Conservation (phyloP, 2,797 vertebrate genomes). For the Alexandromys oeconomus region DNA sequence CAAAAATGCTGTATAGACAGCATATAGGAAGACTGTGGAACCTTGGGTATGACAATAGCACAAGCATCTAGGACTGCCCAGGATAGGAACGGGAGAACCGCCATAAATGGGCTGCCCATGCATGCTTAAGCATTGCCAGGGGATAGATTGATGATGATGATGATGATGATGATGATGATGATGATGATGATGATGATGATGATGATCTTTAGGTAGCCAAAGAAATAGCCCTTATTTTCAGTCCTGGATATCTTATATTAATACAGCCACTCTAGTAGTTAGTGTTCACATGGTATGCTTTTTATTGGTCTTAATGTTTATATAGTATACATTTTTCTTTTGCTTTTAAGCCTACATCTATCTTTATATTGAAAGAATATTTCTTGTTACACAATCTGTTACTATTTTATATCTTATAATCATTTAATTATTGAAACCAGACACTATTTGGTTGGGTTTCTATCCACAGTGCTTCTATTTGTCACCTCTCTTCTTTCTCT, state of each 20-base stretch:
- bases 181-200: too few species aligned
- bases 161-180: background rate
- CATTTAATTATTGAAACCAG: background rate
- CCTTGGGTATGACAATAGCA: too few species aligned
- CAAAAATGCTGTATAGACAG: too few species aligned
- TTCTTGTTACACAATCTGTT: slow-evolving; percentile 15
- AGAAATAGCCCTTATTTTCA: slow-evolving; percentile 1
- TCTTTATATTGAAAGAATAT: slow-evolving; percentile 8
- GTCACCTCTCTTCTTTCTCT: background rate
- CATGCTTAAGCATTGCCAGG: too few species aligned
- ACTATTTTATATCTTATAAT: background rate
- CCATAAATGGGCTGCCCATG: too few species aligned
- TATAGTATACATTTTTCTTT: background rate
- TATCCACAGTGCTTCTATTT: background rate
- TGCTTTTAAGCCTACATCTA: background rate
- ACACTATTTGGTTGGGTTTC: background rate
- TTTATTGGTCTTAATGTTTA: background rate
- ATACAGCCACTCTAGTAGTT: background rate
- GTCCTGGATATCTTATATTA: background rate
- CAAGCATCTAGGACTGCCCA: too few species aligned
- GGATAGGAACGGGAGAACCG: too few species aligned
- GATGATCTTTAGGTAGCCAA: slow-evolving; percentile 5
- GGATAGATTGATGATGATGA: too few species aligned
- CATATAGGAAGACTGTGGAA: too few species aligned
- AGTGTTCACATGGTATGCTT: background rate